Evolutionary conservation across 2,888 invertebrate genomes (phyloP).

Genomic region (Cenopis cana): DNA sequence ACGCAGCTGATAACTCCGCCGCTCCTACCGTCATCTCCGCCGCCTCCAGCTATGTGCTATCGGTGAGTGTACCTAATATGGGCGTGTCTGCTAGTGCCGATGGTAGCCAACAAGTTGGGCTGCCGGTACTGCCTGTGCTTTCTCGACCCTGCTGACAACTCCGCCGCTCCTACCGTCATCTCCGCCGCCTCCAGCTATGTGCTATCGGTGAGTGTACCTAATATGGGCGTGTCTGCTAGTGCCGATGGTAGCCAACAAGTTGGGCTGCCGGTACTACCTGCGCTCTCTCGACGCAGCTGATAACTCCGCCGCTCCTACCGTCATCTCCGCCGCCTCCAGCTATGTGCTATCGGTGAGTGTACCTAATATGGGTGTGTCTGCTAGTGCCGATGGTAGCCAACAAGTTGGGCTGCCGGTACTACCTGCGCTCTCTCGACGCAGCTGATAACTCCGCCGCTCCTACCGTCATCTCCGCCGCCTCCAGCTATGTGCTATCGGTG

Average conservation of each 20-base stretch:
- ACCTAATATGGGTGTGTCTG: conserved; percentile 59
- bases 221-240: conserved; percentile 65
- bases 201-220: conserved; percentile 64
- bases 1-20: conserved; percentile 85
- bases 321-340: conserved; percentile 83
- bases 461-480: conserved; percentile 86
- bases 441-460: conserved; percentile 86
- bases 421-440: conserved; percentile 86
- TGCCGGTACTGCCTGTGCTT: conserved; percentile 87
- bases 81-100: conserved; percentile 68
- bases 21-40: conserved; percentile 87
- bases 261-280: conserved; percentile 86
- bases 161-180: conserved; percentile 86
- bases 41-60: conserved; percentile 69
- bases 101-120: conserved; percentile 87
- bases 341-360: conserved; percentile 58
- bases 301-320: conserved; percentile 87
- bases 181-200: conserved; percentile 80
- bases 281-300: conserved; percentile 85
- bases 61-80: conserved; percentile 67
- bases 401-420: conserved; percentile 86
- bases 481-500: conserved; percentile 60
- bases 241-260: conserved; percentile 87
- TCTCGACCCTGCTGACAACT: conserved; percentile 84
- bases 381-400: conserved; percentile 86